Conservation (phyloP, 2,113 vertebrate species). For the Saguinus midas region DNA sequence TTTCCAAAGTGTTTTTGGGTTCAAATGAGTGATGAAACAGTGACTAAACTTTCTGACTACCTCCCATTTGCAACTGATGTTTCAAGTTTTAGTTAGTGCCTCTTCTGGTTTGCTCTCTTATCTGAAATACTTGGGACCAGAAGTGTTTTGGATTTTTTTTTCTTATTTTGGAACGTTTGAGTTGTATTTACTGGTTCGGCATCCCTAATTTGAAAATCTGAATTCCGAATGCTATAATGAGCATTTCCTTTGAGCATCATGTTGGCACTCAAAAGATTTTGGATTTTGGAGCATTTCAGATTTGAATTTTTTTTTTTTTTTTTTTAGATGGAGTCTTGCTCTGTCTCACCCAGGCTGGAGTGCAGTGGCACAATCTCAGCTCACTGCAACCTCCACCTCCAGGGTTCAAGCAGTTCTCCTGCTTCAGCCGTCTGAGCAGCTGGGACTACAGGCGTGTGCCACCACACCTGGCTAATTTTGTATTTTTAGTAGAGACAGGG, state of each 20-base stretch:
- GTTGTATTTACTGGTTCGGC: not conserved
- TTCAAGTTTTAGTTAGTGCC: constrained; percentile 75
- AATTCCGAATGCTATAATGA: not conserved
- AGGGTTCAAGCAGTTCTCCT: too few relatives aligned
- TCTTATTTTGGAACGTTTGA: not conserved
- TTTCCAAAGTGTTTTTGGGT: constrained; percentile 52
- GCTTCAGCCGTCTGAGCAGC: too few relatives aligned
- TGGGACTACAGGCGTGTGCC: too few relatives aligned
- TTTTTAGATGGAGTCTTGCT: too few relatives aligned
- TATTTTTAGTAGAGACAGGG: too few relatives aligned
- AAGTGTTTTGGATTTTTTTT: not conserved
- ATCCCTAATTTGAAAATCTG: not conserved
- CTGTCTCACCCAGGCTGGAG: too few relatives aligned
- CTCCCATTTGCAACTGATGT: constrained; percentile 65
- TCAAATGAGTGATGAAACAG: constrained; percentile 64
- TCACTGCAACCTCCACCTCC: too few relatives aligned
- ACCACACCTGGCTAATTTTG: too few relatives aligned
- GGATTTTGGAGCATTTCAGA: not conserved
- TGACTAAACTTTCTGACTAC: not conserved
- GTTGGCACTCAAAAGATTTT: not conserved
- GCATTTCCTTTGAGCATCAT: not conserved
- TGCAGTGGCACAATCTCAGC: too few relatives aligned
- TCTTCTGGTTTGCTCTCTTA: constrained; percentile 58
- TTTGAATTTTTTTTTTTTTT: not conserved
- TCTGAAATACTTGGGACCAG: not conserved